Percentiles rank a stretch among this genome's conserved stretches.
Conservation (phyloP, 2,888 invertebrate species). For the Eustalomyia histrio region DNA sequence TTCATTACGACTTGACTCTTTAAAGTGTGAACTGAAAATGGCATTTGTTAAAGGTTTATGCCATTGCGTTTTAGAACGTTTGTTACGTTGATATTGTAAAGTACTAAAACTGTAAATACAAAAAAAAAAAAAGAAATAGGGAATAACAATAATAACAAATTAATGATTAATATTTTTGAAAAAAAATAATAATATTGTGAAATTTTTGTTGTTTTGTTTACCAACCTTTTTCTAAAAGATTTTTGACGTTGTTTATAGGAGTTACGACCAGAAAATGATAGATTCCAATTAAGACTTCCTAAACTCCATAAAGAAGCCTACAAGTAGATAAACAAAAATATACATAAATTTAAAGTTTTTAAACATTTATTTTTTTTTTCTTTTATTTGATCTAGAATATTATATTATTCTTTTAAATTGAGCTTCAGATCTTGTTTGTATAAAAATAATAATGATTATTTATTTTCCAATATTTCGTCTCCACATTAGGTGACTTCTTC, state of each 20-base stretch:
- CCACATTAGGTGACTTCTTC: too few species aligned
- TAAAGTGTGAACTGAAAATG: conserved; percentile 93
- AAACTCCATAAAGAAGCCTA: conserved; percentile 75
- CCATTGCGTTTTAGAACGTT: conserved; percentile 86
- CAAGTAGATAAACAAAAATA: conserved; percentile 29
- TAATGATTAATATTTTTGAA: conserved; percentile 27
- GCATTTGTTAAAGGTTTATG: conserved; percentile 90
- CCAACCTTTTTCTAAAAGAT: conserved; percentile 70
- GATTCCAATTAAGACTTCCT: conserved; percentile 73
- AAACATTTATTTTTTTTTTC: too few species aligned
- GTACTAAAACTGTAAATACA: conserved; percentile 67
- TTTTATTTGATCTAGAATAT: too few species aligned
- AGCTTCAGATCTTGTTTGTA: too few species aligned
- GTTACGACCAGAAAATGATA: conserved; percentile 68
- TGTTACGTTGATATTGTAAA: conserved; percentile 64
- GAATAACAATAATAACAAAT: conserved; percentile 27
- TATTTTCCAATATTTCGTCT: too few species aligned
- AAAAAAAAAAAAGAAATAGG: too few species aligned
- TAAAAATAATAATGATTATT: too few species aligned
- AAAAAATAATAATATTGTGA: conserved; percentile 16
- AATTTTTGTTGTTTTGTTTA: conserved; percentile 14
- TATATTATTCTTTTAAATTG: too few species aligned
- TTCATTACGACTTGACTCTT: conserved; percentile 81
- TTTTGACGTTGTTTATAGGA: conserved; percentile 71
- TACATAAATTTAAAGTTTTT: too few species aligned